Evolutionary conservation across 2,113 vertebrate species (phyloP).

Genomic region (Ascaphus truei): DNA sequence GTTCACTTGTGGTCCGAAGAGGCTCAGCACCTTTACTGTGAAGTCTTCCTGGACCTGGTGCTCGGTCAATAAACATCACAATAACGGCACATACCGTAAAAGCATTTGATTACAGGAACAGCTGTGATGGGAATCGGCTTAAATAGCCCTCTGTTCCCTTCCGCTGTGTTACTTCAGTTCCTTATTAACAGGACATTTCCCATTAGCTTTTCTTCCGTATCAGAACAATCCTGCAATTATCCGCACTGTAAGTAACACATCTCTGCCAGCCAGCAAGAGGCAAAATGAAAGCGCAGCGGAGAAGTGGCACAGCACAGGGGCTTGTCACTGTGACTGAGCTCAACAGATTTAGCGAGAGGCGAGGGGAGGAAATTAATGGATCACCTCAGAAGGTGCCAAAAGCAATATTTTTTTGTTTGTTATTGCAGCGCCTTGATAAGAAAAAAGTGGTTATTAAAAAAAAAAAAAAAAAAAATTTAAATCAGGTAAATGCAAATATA

Average conservation of each 20-base stretch:
- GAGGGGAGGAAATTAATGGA: neutral
- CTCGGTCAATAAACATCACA: neutral
- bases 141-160: neutral
- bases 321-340: neutral
- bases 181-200: neutral
- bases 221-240: constrained; percentile 9
- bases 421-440: neutral
- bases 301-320: neutral
- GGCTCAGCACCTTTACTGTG: constrained; percentile 3
- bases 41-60: neutral
- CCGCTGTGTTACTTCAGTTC: neutral
- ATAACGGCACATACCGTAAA: constrained; percentile 11
- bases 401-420: constrained; percentile 4
- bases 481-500: neutral
- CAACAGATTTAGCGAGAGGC: neutral
- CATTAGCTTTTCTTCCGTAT: neutral
- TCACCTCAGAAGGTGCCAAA: neutral
- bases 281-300: neutral
- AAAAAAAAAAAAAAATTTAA: no score
- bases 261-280: neutral
- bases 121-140: neutral
- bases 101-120: neutral
- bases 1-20: no score
- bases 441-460: neutral
- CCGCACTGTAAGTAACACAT: neutral